Conservation (phyloP, 2,797 vertebrate species). For the Lithobates sylvaticus region DNA sequence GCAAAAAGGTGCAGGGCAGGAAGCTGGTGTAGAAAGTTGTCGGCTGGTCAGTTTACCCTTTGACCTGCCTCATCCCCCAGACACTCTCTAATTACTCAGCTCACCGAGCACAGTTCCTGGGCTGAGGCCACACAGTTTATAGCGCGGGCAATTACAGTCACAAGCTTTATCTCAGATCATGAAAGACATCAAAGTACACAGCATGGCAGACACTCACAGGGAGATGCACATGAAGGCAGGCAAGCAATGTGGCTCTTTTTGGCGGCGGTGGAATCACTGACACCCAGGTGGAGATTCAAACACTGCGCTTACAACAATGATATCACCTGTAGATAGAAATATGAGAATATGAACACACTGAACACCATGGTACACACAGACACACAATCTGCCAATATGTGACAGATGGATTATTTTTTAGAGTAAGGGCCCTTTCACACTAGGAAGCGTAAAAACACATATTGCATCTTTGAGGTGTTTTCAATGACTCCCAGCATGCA, state of each 20-base stretch:
- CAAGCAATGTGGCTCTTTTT: neutral
- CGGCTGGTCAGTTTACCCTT: conserved; percentile 38
- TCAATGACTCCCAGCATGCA: no score
- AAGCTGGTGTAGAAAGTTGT: neutral
- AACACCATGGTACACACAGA: conserved; percentile 5
- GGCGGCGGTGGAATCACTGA: neutral
- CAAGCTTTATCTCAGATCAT: neutral
- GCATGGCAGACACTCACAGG: conserved; percentile 14
- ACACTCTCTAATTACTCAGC: neutral
- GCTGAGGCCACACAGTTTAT: neutral
- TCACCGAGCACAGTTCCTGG: conserved; percentile 32
- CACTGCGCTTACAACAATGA: neutral
- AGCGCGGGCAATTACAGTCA: neutral
- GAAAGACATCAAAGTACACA: neutral
- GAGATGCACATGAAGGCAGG: conserved; percentile 43
- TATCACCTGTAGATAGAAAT: neutral
- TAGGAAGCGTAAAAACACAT: no score
- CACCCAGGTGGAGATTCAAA: neutral
- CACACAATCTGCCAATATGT: neutral
- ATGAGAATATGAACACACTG: neutral
- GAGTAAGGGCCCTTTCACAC: no score
- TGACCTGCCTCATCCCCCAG: conserved; percentile 31
- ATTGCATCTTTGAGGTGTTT: no score
- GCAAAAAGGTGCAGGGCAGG: neutral
- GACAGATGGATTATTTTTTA: no score